These are phyloP conservation scores for Leptopilina syphax DNA, from an alignment of 2,888 invertebrate genomes.

Conservation along the genomic window DNA sequence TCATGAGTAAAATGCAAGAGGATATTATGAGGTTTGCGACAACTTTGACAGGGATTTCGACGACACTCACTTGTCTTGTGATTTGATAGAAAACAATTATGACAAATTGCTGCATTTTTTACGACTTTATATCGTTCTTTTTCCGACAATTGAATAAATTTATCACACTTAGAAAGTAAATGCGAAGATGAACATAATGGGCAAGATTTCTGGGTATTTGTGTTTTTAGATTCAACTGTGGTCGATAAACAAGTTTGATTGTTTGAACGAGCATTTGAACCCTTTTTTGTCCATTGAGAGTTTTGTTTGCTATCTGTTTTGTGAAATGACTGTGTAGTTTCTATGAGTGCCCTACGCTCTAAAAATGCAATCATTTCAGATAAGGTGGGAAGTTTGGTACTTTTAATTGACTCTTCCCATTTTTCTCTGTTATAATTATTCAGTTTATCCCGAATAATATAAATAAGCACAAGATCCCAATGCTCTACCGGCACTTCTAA, in stretches of 20 bases:
- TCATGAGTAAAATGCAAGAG: neutral
- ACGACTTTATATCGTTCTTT: too few species aligned
- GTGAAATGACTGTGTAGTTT: neutral
- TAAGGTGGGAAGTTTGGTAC: neutral
- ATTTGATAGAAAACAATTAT: neutral
- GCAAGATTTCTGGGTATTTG: too few species aligned
- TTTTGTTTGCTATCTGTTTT: neutral
- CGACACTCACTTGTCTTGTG: neutral
- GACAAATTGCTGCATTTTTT: too few species aligned
- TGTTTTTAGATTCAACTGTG: too few species aligned
- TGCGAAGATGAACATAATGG: too few species aligned
- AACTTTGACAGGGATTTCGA: neutral
- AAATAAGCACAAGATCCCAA: conserved; percentile 3
- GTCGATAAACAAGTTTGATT: too few species aligned
- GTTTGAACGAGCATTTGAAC: too few species aligned
- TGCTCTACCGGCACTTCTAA: conserved; percentile 1
- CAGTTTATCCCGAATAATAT: neutral
- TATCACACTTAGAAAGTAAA: too few species aligned
- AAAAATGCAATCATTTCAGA: neutral
- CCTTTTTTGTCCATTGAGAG: neutral
- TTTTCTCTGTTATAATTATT: conserved; percentile 7
- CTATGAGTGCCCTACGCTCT: neutral
- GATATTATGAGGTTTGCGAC: neutral
- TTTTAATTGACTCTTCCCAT: neutral
- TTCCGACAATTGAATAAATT: too few species aligned